Conservation (phyloP, 2,113 vertebrate species). For the Neofelis nebulosa region DNA sequence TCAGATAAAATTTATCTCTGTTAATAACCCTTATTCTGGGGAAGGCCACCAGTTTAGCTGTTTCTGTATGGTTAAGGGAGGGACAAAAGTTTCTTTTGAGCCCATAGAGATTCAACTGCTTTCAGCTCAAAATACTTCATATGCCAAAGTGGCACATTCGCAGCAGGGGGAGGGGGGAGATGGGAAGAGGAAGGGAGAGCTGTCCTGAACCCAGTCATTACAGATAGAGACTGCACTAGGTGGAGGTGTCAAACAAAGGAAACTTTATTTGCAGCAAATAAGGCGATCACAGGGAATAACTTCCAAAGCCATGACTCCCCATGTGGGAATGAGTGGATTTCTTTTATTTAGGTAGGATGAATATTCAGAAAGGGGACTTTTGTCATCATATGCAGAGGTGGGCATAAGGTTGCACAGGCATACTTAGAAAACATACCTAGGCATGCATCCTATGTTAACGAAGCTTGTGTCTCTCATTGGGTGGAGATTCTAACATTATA, state of each 20-base stretch:
- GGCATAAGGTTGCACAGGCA: background rate
- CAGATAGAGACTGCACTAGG: background rate
- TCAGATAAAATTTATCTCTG: background rate
- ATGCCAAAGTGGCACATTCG: background rate
- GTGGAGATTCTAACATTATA: background rate
- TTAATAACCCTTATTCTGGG: background rate
- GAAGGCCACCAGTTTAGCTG: background rate
- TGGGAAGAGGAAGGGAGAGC: rapidly evolving
- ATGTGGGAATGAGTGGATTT: background rate
- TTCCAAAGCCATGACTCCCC: background rate
- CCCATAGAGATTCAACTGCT: background rate
- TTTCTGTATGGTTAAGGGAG: background rate
- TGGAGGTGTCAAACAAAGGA: background rate
- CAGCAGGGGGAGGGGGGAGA: too few species aligned
- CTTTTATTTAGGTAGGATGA: background rate
- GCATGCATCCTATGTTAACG: background rate
- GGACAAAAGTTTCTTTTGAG: background rate
- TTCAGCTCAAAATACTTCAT: background rate
- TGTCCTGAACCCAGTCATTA: background rate
- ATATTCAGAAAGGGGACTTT: background rate
- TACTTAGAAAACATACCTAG: background rate
- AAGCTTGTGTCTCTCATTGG: background rate
- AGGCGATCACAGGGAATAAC: background rate
- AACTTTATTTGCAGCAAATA: background rate
- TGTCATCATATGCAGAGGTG: background rate